phyloP scores from a whole-genome alignment of 2,797 vertebrate genomes.

The Botia almorhae region DNA sequence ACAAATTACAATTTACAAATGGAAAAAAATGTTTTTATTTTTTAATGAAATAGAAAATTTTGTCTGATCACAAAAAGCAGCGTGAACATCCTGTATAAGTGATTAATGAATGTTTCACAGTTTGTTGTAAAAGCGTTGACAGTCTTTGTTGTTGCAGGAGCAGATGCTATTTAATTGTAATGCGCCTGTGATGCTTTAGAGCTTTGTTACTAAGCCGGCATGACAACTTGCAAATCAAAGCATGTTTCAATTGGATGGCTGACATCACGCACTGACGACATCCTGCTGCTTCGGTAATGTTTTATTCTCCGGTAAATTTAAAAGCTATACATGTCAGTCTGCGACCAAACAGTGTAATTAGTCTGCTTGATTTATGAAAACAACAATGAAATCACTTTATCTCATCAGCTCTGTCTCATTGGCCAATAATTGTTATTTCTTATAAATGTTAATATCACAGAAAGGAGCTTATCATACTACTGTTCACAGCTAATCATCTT shows the following conservation, averaged over 20 bases:
- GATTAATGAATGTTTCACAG: slow-evolving; percentile 46
- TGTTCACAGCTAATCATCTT: slow-evolving; percentile 36
- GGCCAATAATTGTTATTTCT: slow-evolving; percentile 24
- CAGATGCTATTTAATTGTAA: slow-evolving; percentile 52
- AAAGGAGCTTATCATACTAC: slow-evolving; percentile 43
- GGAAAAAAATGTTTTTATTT: neutral
- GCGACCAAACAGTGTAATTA: slow-evolving; percentile 64
- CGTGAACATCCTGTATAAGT: slow-evolving; percentile 22
- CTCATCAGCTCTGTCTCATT: slow-evolving; percentile 22
- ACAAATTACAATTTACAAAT: too few species aligned
- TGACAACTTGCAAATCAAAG: slow-evolving; percentile 55
- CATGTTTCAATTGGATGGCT: slow-evolving; percentile 33
- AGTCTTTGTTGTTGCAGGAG: slow-evolving; percentile 45
- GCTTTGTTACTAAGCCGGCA: slow-evolving; percentile 41
- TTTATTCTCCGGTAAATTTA: slow-evolving; percentile 48
- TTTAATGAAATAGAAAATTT: neutral
- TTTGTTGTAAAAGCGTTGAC: slow-evolving; percentile 39
- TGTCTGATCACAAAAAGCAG: slow-evolving; percentile 15
- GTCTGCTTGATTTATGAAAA: slow-evolving; percentile 65
- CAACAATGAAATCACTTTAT: slow-evolving; percentile 52
- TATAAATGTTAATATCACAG: slow-evolving; percentile 34
- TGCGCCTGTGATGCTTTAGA: slow-evolving; percentile 34
- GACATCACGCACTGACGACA: slow-evolving; percentile 18
- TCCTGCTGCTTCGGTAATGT: slow-evolving; percentile 57
- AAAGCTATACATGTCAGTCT: slow-evolving; percentile 48